Base-by-base conservation (phyloP, 2,797 vertebrate species). In the Hypotaenidia okinawae region DNA sequence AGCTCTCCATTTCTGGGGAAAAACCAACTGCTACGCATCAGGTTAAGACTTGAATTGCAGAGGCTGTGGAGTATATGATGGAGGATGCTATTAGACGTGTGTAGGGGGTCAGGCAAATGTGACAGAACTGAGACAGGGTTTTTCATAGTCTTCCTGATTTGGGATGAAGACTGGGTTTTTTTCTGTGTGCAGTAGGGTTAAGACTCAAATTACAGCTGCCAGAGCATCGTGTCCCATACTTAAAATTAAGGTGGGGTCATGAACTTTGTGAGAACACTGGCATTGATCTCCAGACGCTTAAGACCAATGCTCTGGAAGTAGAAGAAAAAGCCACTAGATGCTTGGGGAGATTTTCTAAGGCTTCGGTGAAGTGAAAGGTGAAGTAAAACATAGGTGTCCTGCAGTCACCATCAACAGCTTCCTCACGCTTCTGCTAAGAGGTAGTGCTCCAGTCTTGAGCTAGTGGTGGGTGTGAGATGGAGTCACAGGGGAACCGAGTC, bases 381-480 rank as follows among this genome's bases (percentile, higher is more conserved):
- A 57, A 47, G 77, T 3, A 51, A 41, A 41, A 47, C 41, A 3
- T 2, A n/a, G 45, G 8, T 7, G 45, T 16, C 4, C 33, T 1
- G 24, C 33, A 32, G 43, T 8, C 49, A 27, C 28, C 28, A 16
- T 5, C 78, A 30, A 4, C 35, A 69, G 16, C 70, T 43, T 39
- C 35, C 19, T 18, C 1, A 13, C 12, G 0, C 17, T 16, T 11
- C 28, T 11, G 15, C n/a, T 10, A 16, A 17, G 21, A 39, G 1
- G 35, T 3, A 14, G 10, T 8, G 27, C 32, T 49, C 18, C 37
- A 28, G 57, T n/a, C 30, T 37, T 4, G 30, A 76, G 13, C 5
- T 5, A 63, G 22, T 0, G 17, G 7, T 6, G 45, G 21, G 6
- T 1, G 37, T 0, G 32, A 45, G 43, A 49, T 3, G 1, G 33